A percentile compares a stretch with the other conserved stretches of the same genome.
Evolutionary conservation across 2,888 invertebrate genomes (phyloP).

Genomic region (Melipona beecheii): DNA sequence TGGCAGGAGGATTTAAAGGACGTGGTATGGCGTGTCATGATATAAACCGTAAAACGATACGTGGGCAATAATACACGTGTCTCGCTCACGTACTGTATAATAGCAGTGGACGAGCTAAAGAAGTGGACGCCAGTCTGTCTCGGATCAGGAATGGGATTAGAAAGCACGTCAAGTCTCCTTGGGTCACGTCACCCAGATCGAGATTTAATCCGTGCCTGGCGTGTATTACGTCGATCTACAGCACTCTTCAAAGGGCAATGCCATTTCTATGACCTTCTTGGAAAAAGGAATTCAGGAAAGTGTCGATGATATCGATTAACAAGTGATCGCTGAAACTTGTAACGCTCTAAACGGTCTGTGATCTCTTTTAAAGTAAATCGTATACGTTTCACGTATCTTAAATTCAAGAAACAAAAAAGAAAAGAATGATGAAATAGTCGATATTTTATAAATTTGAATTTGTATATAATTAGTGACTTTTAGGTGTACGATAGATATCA

Average conservation of each 20-base stretch:
- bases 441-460: not conserved
- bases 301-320: not conserved
- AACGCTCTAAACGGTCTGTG: not conserved
- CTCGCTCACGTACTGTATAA: not conserved
- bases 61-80: not conserved
- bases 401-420: no score
- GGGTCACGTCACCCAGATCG: conserved; percentile 74
- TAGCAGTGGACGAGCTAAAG: conserved; percentile 31
- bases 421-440: not conserved
- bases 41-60: conserved; percentile 29
- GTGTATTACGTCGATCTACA: conserved; percentile 58
- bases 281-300: conserved; percentile 27
- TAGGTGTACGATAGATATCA: not conserved
- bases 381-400: not conserved
- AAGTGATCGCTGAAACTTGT: not conserved
- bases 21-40: conserved; percentile 23
- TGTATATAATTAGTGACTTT: no score
- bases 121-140: conserved; percentile 69
- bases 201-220: conserved; percentile 71
- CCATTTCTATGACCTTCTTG: conserved; percentile 36
- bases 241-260: conserved; percentile 58
- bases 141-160: conserved; percentile 71
- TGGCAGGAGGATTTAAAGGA: conserved; percentile 16
- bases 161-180: conserved; percentile 75
- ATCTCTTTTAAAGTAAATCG: not conserved